phyloP scores from a whole-genome alignment of 30 jellyfish, hydroid and myxozoan species.

The Mastigias papua region DNA sequence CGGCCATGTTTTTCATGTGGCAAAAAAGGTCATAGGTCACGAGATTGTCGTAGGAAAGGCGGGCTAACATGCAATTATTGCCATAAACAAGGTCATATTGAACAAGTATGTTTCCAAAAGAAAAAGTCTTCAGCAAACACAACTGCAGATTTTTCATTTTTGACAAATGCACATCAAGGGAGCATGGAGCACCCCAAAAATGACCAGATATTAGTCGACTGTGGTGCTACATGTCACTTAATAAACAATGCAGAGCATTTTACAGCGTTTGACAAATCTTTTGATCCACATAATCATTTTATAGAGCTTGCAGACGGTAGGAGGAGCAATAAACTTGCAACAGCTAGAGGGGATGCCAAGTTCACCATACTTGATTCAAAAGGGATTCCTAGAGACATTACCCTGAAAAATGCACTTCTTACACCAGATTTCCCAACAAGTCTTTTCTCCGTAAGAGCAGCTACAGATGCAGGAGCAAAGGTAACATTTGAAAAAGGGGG shows the following conservation, averaged over 20 bases:
- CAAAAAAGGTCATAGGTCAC: too few relatives aligned
- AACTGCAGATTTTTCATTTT: too few relatives aligned
- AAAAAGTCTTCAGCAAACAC: too few relatives aligned
- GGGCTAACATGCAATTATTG: too few relatives aligned
- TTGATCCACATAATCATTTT: conserved; percentile 13
- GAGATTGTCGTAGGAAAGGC: too few relatives aligned
- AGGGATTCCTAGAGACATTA: conserved; percentile 17
- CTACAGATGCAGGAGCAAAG: conserved; percentile 59
- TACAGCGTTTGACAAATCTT: conserved; percentile 17
- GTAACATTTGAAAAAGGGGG: conserved; percentile 6
- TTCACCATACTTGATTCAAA: conserved; percentile 47
- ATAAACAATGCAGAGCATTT: conserved; percentile 31
- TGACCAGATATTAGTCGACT: too few relatives aligned
- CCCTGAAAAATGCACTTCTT: conserved; percentile 53
- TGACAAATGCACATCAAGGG: too few relatives aligned
- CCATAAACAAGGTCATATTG: too few relatives aligned
- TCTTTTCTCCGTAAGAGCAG: conserved; percentile 65
- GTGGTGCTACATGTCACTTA: too few relatives aligned
- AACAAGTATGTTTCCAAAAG: too few relatives aligned
- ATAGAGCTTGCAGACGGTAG: conserved; percentile 57
- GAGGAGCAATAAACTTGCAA: conserved; percentile 62
- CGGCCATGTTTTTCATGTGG: too few relatives aligned
- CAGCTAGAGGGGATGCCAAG: conserved; percentile 63
- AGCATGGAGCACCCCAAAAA: too few relatives aligned
- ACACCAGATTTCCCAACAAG: conserved; percentile 59